Evolutionary conservation across 2,113 vertebrate species (phyloP).

Genomic region (Thymallus thymallus): DNA sequence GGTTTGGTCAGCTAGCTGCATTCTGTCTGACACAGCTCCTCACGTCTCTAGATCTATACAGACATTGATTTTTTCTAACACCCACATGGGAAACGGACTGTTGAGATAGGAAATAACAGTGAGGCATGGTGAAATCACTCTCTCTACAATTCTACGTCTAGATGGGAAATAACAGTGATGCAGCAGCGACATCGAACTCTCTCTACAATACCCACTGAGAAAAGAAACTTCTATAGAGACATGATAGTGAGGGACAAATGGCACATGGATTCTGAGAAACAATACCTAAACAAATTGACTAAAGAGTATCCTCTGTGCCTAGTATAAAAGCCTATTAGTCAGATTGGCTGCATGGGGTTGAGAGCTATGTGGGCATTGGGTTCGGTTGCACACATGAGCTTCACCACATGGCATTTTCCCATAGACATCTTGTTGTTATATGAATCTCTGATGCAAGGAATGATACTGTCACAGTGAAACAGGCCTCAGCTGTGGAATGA

Average conservation of each 20-base stretch:
- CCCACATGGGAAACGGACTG: not conserved
- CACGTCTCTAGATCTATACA: not conserved
- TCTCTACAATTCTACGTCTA: no score
- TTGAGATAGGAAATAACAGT: no score
- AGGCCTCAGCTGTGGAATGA: conserved; percentile 49
- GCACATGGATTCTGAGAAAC: not conserved
- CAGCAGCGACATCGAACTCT: not conserved
- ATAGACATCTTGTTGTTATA: conserved; percentile 59
- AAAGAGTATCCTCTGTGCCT: not conserved
- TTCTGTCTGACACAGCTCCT: not conserved
- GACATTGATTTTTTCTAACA: not conserved
- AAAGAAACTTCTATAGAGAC: no score
- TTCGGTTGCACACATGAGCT: conserved; percentile 30
- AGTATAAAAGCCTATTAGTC: not conserved
- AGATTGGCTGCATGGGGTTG: not conserved
- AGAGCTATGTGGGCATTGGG: not conserved
- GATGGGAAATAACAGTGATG: not conserved
- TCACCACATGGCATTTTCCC: conserved; percentile 53
- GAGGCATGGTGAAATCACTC: no score
- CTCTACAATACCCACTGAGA: not conserved
- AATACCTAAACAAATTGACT: not conserved
- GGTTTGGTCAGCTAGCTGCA: not conserved
- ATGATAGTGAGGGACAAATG: not conserved
- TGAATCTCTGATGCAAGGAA: conserved; percentile 61
- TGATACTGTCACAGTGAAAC: conserved; percentile 70